Conservation (phyloP, 2,888 invertebrate species). For the Ceraclea dissimilis region DNA sequence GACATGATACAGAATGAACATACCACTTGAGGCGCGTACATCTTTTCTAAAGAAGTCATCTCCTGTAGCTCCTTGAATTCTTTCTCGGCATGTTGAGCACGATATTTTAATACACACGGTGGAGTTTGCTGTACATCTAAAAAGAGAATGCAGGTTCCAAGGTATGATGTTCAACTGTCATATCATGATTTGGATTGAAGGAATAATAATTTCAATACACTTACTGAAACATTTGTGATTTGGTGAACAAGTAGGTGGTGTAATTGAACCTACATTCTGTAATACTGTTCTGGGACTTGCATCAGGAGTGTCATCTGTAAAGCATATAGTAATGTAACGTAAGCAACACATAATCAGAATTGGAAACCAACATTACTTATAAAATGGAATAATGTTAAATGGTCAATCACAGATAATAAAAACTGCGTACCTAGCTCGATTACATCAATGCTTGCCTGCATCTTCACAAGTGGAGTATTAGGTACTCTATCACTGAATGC, state of each 20-base stretch:
- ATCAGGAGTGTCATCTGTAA: not conserved
- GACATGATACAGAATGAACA: conserved; percentile 22
- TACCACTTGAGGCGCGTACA: conserved; percentile 41
- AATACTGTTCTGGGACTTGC: not conserved
- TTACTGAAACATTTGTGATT: conserved; percentile 42
- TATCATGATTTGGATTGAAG: too few species aligned
- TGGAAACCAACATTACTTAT: too few species aligned
- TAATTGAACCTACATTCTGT: not conserved
- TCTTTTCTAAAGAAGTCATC: conserved; percentile 53
- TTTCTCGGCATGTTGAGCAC: conserved; percentile 43
- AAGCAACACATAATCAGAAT: too few species aligned
- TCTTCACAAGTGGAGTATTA: too few species aligned
- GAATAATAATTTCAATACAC: too few species aligned
- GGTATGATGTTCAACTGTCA: too few species aligned
- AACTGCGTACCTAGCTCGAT: too few species aligned
- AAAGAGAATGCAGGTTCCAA: conserved; percentile 3
- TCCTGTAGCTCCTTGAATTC: conserved; percentile 49
- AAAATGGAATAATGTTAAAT: too few species aligned
- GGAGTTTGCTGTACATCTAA: conserved; percentile 35
- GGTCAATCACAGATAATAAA: too few species aligned
- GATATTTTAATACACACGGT: conserved; percentile 39
- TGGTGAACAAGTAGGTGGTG: conserved; percentile 34
- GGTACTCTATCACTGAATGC: too few species aligned
- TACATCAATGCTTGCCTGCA: too few species aligned
- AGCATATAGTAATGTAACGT: too few species aligned